Conservation (phyloP, 2,888 invertebrate genomes). For the Arctia plantaginis region DNA sequence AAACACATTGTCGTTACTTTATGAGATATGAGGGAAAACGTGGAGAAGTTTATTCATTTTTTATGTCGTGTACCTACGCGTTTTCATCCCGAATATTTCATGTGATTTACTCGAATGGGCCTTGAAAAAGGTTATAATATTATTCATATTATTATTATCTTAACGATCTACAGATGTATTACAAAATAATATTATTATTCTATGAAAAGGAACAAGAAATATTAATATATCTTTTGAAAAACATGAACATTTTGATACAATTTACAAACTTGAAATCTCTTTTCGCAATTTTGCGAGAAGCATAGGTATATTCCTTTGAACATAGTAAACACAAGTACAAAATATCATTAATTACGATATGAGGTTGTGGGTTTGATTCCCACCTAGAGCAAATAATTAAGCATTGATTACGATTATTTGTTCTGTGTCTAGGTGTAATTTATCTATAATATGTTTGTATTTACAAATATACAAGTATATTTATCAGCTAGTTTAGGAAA, state of each 20-base stretch:
- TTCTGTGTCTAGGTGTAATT: too few species aligned
- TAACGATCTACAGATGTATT: conserved; percentile 1
- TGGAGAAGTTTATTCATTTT: conserved; percentile 51
- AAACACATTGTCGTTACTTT: conserved; percentile 74
- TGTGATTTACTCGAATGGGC: conserved; percentile 31
- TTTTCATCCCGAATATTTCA: conserved; percentile 41
- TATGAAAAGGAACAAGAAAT: neutral
- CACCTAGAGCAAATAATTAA: too few species aligned
- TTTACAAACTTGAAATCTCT: neutral
- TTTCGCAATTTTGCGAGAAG: neutral
- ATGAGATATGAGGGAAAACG: conserved; percentile 65
- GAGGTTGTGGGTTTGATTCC: neutral
- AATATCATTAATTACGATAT: neutral
- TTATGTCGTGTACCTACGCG: conserved; percentile 32
- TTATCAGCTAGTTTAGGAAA: too few species aligned
- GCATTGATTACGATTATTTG: too few species aligned
- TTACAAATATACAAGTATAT: too few species aligned
- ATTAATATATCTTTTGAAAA: neutral
- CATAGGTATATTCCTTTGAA: neutral
- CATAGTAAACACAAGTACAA: neutral
- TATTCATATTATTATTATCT: conserved; percentile 11
- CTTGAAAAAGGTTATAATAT: conserved; percentile 19
- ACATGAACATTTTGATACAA: neutral
- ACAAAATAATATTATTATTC: neutral
- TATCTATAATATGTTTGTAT: too few species aligned